Evolutionary conservation across 2,888 invertebrate species (phyloP).

Genomic region (Ophion ventricosus): DNA sequence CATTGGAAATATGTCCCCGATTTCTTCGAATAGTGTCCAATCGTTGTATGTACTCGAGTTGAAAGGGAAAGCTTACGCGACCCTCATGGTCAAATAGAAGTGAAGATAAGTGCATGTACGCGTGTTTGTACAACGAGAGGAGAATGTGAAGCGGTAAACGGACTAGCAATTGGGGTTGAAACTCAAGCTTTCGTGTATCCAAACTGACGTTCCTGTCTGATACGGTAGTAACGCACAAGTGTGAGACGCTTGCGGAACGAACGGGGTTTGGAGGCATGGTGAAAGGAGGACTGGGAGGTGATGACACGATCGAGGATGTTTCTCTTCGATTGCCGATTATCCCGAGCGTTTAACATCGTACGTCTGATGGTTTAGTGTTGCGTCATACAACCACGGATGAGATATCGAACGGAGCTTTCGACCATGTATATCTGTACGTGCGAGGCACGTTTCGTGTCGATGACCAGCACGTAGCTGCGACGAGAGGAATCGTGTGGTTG

Average conservation of each 20-base stretch:
- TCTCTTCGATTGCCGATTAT: constrained; percentile 59
- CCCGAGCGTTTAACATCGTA: constrained; percentile 43
- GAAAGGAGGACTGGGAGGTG: not conserved
- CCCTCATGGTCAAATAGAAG: not conserved
- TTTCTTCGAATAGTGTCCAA: not conserved
- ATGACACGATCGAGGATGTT: constrained; percentile 35
- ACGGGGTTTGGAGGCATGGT: not conserved
- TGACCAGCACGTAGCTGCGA: constrained; percentile 51
- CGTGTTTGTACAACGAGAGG: not conserved
- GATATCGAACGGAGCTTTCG: constrained; percentile 37
- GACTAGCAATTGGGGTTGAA: constrained; percentile 51
- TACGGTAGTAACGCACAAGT: constrained; percentile 6
- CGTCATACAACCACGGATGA: constrained; percentile 28
- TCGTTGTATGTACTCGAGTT: not conserved
- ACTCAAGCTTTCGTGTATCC: constrained; percentile 38
- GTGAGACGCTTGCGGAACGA: not conserved
- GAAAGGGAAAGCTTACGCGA: not conserved
- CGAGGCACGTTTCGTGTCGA: constrained; percentile 46
- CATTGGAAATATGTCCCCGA: not conserved
- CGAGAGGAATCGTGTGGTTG: constrained; percentile 59
- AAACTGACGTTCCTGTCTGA: constrained; percentile 15
- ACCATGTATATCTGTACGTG: constrained; percentile 37
- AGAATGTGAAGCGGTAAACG: constrained; percentile 14
- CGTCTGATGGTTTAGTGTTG: constrained; percentile 55
- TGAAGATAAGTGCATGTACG: not conserved